A percentile compares a stretch with the other conserved stretches of the same genome.
Evolutionary conservation across 2,797 vertebrate genomes (phyloP).

Genomic region (Ctenochaetus hawaiiensis): DNA sequence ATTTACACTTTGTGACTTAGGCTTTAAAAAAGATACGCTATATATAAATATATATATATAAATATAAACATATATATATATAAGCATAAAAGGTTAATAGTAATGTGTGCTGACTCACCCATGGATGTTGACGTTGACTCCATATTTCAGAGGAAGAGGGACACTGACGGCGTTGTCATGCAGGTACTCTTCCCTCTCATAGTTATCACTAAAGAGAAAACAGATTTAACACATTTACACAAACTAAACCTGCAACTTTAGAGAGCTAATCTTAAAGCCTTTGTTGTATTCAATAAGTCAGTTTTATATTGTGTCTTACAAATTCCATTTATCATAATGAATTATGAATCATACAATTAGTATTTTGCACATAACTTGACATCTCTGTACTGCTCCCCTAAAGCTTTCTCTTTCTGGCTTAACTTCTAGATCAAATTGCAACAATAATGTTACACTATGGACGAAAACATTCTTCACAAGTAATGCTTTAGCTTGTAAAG

Average conservation of each 20-base stretch:
- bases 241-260: background rate
- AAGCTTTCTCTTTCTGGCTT: too few species aligned
- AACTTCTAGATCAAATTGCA: too few species aligned
- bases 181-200: constrained; percentile 80
- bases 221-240: background rate
- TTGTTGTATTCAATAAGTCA: background rate
- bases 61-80: too few species aligned
- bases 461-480: background rate
- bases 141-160: constrained; percentile 89
- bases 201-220: constrained; percentile 88
- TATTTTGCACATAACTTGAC: too few species aligned
- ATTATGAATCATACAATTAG: too few species aligned
- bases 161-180: constrained; percentile 85
- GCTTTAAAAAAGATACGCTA: background rate
- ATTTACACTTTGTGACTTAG: background rate
- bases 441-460: background rate
- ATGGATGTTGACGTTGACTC: constrained; percentile 87
- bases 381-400: too few species aligned
- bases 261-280: background rate
- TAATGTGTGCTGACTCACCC: constrained; percentile 83
- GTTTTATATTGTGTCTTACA: background rate
- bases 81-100: background rate
- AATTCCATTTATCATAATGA: background rate
- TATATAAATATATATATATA: background rate
- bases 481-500: background rate